Evolutionary conservation across 64 coral and sea anemone species (phyloP).

Genomic region (Dendronephthya gigantea): DNA sequence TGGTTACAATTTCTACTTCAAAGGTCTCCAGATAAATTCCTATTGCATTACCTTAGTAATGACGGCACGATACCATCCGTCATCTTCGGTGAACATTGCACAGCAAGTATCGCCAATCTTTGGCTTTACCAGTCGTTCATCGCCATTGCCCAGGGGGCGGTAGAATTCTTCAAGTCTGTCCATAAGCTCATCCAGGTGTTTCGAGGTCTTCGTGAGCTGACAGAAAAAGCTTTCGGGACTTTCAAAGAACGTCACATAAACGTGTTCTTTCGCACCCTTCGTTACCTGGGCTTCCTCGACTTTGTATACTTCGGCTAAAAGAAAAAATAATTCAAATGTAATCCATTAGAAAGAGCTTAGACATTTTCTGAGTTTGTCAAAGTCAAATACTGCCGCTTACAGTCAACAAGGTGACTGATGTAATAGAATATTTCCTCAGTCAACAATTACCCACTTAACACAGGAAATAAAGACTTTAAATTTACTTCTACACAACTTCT

Average conservation of each 20-base stretch:
- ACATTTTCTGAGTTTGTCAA: too few species aligned
- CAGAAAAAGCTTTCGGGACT: constrained; percentile 53
- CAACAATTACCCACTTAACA: too few species aligned
- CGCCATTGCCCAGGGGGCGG: constrained; percentile 7
- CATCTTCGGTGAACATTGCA: constrained; percentile 56
- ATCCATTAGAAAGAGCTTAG: too few species aligned
- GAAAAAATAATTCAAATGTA: background rate
- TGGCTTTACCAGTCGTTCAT: constrained; percentile 31
- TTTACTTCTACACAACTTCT: too few species aligned
- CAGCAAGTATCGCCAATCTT: constrained; percentile 46
- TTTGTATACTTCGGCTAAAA: background rate
- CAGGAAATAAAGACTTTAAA: too few species aligned
- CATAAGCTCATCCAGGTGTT: constrained; percentile 61
- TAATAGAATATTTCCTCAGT: too few species aligned
- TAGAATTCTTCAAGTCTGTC: constrained; percentile 58
- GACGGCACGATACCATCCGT: constrained; percentile 77
- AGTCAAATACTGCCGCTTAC: too few species aligned
- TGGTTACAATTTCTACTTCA: too few species aligned
- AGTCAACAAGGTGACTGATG: too few species aligned
- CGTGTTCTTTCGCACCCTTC: constrained; percentile 43
- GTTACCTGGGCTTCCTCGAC: background rate
- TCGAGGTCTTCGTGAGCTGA: constrained; percentile 52
- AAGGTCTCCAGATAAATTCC: background rate
- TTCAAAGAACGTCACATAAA: constrained; percentile 23
- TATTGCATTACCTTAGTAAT: background rate